Evolutionary conservation across 2,113 vertebrate genomes (phyloP).

Genomic region (Saguinus imperator): DNA sequence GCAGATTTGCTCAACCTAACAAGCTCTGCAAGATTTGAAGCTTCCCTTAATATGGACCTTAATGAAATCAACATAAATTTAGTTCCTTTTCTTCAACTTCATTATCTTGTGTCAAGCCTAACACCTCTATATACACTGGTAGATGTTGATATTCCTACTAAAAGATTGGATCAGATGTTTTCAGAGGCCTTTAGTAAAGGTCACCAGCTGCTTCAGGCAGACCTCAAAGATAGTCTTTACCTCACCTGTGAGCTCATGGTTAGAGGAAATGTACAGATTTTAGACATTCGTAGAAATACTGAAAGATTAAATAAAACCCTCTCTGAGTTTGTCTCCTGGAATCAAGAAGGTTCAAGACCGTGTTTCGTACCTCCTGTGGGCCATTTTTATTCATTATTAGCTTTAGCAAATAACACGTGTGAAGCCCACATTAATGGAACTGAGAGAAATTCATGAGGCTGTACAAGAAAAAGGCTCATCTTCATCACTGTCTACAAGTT

Average conservation of each 20-base stretch:
- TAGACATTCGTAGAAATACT: constrained; percentile 96
- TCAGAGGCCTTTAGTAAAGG: constrained; percentile 96
- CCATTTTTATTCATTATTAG: constrained; percentile 92
- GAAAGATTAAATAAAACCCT: constrained; percentile 94
- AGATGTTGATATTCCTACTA: constrained; percentile 90
- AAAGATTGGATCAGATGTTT: constrained; percentile 99
- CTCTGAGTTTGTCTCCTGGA: constrained; percentile 95
- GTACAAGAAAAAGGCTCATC: constrained; percentile 97
- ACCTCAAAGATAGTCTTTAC: constrained; percentile 93
- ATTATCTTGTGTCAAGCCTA: constrained; percentile 95
- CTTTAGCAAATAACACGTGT: constrained; percentile 96
- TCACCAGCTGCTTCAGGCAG: constrained; percentile 93
- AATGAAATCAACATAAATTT: constrained; percentile 98
- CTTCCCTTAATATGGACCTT: constrained; percentile 97
- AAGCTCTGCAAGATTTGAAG: constrained; percentile 96
- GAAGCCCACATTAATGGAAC: constrained; percentile 91
- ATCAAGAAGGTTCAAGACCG: constrained; percentile 95
- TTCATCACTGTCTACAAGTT: constrained; percentile 95
- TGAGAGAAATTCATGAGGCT: constrained; percentile 90
- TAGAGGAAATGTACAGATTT: constrained; percentile 94
- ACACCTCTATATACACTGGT: constrained; percentile 94
- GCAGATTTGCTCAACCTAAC: constrained; percentile 96
- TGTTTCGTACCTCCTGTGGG: constrained; percentile 96
- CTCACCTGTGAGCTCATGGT: constrained; percentile 95
- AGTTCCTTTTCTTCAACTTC: constrained; percentile 95